Conservation (phyloP, 2,888 invertebrate species). For the Baccha elongata region DNA sequence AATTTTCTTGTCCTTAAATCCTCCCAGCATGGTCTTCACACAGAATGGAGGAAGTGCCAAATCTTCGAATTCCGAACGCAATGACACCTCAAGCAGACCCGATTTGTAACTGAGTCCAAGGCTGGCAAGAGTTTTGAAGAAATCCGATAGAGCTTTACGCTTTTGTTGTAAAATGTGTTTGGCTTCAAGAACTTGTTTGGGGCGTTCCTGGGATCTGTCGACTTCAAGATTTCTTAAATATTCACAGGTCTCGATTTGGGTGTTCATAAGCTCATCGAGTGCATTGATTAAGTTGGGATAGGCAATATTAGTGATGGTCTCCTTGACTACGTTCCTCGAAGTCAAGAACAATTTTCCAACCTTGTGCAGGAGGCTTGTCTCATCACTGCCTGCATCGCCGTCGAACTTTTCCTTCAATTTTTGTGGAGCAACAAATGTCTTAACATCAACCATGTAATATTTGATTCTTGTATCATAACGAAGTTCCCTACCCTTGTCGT, state of each 20-base stretch:
- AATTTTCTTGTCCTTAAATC: conserved; percentile 84
- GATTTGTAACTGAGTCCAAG: conserved; percentile 92
- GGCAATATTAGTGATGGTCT: conserved; percentile 84
- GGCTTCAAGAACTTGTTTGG: conserved; percentile 90
- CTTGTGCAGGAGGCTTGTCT: conserved; percentile 76
- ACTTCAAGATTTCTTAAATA: conserved; percentile 84
- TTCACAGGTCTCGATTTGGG: conserved; percentile 87
- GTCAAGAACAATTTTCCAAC: conserved; percentile 84
- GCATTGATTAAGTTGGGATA: conserved; percentile 86
- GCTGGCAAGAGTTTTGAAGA: conserved; percentile 90
- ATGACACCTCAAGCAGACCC: conserved; percentile 86
- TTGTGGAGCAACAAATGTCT: conserved; percentile 79
- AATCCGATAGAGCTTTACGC: conserved; percentile 91
- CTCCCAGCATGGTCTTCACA: conserved; percentile 84
- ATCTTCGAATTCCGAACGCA: conserved; percentile 84
- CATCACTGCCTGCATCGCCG: conserved; percentile 3
- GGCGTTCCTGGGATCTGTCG: conserved; percentile 83
- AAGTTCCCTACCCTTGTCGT: conserved; percentile 79
- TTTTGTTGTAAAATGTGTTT: conserved; percentile 93
- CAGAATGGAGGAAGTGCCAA: conserved; percentile 88
- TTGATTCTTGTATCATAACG: conserved; percentile 79
- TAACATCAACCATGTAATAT: conserved; percentile 79
- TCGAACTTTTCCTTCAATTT: conserved; percentile 76
- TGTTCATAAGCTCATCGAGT: conserved; percentile 86
- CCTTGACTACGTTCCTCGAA: conserved; percentile 86